Evolutionary conservation across 2,888 invertebrate species (phyloP), one percentile per base, ranked within the genome.

Genomic region (Leptothorax acervorum): DNA sequence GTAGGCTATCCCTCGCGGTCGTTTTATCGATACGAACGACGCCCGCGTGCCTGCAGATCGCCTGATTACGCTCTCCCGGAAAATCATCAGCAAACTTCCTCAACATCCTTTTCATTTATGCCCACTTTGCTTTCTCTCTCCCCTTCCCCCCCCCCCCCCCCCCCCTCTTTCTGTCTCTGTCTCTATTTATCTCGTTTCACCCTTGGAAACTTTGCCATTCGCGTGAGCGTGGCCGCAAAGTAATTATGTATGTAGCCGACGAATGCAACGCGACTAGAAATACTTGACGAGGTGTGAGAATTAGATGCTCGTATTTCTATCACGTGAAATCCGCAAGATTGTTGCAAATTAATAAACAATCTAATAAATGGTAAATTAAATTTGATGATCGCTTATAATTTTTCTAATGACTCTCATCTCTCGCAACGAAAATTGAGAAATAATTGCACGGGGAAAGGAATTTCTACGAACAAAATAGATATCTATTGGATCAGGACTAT

Each of bases 21-120:
- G 85, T 85, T 89, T 88, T 86, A 85, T 87, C 87, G 89, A 86
- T 85, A 86, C 79, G 83, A 81, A 82, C 62, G 53, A 45, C 68
- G 39, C 71, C 82, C 84, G 73, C 75, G 82, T 84, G 85, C 84
- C 74, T 83, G 81, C 84, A 83, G 79, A 89, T 86, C 88, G 83
- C 75, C 53, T 71, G 83, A 82, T 86, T 88, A 81, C 81, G 45
- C 28, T 74, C 53, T 39, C 70, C 35, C 60, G 45, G 82, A 81
- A 87, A 84, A 85, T 87, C 82, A 75, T 85, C 76, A 73, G 28
- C 55, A 57, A 85, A 74, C 78, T 87, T 85, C 28, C 73, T 71
- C 71, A 39, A 53, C 48, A 57, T 62, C 28, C 62, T 68, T 48
- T 15, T 35, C 48, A 9, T 68, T 60, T 57, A 39, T 18, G 48